Percentiles rank a stretch among this genome's conserved stretches.
Conservation (phyloP, 2,113 vertebrate species). For the Peucedramus taeniatus region DNA sequence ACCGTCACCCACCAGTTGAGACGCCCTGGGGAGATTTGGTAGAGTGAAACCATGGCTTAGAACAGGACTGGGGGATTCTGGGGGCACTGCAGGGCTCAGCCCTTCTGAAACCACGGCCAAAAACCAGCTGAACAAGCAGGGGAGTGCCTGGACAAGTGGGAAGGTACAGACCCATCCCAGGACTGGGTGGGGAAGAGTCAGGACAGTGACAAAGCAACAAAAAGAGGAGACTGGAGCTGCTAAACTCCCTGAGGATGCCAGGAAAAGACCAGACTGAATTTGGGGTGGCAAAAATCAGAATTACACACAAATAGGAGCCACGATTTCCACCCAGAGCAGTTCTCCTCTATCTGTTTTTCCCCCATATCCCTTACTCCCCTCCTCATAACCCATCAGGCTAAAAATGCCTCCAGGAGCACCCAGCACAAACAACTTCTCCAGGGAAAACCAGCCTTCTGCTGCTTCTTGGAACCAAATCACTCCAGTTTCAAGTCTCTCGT, state of each 20-base stretch:
- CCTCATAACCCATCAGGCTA: background rate
- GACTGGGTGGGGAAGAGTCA: background rate
- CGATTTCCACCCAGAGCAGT: background rate
- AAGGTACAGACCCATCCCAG: rapidly evolving
- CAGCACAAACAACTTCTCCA: background rate
- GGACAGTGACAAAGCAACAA: background rate
- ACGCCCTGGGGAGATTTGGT: slow-evolving; percentile 73
- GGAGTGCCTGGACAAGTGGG: rapidly evolving
- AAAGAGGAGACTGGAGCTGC: background rate
- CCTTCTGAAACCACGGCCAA: rapidly evolving
- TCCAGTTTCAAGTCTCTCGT: background rate
- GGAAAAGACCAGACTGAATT: background rate
- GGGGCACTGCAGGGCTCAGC: background rate
- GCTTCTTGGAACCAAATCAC: background rate
- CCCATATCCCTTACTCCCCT: background rate
- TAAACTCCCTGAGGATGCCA: rapidly evolving
- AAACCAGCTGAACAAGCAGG: rapidly evolving
- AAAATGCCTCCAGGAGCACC: rapidly evolving
- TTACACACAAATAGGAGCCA: background rate
- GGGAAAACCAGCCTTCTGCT: background rate
- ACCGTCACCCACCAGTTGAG: slow-evolving; percentile 96
- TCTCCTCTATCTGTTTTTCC: background rate
- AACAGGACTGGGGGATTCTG: background rate
- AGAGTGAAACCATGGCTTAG: background rate
- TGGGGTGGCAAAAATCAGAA: background rate